Evolutionary conservation across 2,888 invertebrate genomes (phyloP), one percentile per base, ranked within the genome.

Genomic region (Panzeria rudis): DNA sequence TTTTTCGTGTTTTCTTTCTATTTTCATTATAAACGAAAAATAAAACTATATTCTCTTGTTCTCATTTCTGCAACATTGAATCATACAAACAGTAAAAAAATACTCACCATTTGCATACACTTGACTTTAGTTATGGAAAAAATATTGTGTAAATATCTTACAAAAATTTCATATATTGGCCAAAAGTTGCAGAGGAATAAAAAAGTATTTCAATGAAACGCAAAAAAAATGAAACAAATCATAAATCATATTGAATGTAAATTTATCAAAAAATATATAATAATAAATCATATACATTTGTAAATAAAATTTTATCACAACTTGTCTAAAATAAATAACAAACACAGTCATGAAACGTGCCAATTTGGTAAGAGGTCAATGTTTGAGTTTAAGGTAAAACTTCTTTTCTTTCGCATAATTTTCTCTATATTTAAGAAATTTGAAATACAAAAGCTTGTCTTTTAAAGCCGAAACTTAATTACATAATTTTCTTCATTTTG

Each of bases 331-430:
- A 9, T 15, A 44, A 73, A 68, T 56, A 38, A 29, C 38, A n/a
- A n/a, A n/a, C n/a, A n/a, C 38, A 59, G 44, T 20, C 29, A 85
- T 85, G 84, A 85, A 78, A 86, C 90, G 91, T 87, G 88, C 89
- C 86, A 91, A 90, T 87, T 88, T 91, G 87, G 89, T 91, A 88
- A 91, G 91, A 87, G 90, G 90, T 87, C 91, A 90, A 87, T 89
- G 90, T 89, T 89, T 91, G 87, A 90, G 91, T 84, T 86, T 89
- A 89, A 91, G 91, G 91, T 91, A 91, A 90, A 35, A 35, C 6
- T 35, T 8, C 1, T 35, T 35, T 35, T 35, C 9, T 35, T 35
- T 9, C 35, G 32, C 2, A 2, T 29, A 15, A 1, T 64, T 72
- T 56, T 66, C 17, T 44, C 11, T n/a, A 56, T 20, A 13, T 15